Conservation (phyloP, 2,797 vertebrate species). For the Mastacembelus armatus region DNA sequence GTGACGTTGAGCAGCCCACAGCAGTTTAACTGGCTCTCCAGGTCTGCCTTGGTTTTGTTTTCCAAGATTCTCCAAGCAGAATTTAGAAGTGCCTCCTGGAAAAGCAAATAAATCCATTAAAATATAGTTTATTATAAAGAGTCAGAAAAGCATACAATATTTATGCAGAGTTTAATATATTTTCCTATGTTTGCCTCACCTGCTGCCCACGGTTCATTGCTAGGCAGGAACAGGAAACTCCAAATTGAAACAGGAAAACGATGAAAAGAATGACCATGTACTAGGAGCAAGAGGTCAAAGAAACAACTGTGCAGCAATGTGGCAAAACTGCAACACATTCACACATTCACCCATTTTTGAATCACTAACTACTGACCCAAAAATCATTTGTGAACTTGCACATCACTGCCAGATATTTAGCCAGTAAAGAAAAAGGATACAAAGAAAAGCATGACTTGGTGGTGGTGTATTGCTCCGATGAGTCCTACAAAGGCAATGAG, state of each 20-base stretch:
- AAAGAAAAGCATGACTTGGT: constrained; percentile 97
- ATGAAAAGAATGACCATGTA: constrained; percentile 96
- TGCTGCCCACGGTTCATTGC: constrained; percentile 90
- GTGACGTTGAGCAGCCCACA: constrained; percentile 89
- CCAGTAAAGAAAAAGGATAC: constrained; percentile 86
- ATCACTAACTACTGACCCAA: not conserved
- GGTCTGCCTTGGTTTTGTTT: constrained; percentile 79
- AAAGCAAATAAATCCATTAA: not conserved
- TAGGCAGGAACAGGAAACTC: constrained; percentile 92
- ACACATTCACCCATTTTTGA: not conserved
- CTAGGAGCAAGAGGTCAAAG: constrained; percentile 82
- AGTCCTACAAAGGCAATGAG: constrained; percentile 93
- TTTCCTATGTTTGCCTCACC: constrained; percentile 72
- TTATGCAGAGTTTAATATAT: not conserved
- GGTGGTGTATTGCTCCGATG: constrained; percentile 91
- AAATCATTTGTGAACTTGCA: not conserved
- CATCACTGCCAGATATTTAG: not conserved
- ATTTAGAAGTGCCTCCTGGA: constrained; percentile 86
- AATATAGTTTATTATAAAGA: not conserved
- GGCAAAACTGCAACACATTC: not conserved
- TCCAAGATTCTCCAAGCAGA: constrained; percentile 85
- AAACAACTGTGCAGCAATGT: constrained; percentile 18
- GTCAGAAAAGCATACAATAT: not conserved
- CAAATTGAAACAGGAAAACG: constrained; percentile 94
- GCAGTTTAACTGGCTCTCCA: constrained; percentile 89